Percentiles rank a stretch among this genome's conserved stretches.
Evolutionary conservation across 2,888 invertebrate genomes (phyloP).

Genomic region (Antheraea yamamai): DNA sequence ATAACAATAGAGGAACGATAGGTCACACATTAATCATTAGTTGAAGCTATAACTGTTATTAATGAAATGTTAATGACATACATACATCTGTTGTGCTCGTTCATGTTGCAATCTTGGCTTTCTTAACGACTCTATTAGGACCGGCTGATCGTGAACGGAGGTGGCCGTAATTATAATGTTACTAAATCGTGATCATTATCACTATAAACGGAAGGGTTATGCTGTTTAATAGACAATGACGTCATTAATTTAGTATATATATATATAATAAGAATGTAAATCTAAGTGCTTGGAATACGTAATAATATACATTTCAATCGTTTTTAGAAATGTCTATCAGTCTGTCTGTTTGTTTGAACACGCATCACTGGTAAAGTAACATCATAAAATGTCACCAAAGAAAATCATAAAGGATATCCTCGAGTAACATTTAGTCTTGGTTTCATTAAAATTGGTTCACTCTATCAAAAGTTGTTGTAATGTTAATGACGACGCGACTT

Average conservation of each 20-base stretch:
- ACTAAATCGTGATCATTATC: conserved; percentile 21
- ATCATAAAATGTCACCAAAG: too few relatives aligned
- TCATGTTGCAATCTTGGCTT: conserved; percentile 33
- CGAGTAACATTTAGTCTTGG: too few relatives aligned
- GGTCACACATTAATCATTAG: conserved; percentile 22
- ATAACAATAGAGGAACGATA: conserved; percentile 18
- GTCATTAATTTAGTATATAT: background rate
- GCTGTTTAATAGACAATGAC: background rate
- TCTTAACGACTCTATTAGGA: conserved; percentile 46
- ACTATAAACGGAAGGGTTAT: background rate
- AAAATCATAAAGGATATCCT: too few relatives aligned
- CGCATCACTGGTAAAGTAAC: too few relatives aligned
- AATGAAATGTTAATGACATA: conserved; percentile 31
- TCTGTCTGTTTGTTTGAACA: too few relatives aligned
- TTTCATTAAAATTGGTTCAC: too few relatives aligned
- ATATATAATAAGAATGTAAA: background rate
- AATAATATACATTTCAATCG: too few relatives aligned
- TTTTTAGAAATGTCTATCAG: too few relatives aligned
- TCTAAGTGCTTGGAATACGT: too few relatives aligned
- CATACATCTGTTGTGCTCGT: conserved; percentile 31
- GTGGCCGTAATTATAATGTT: conserved; percentile 15
- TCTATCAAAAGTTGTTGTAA: too few relatives aligned
- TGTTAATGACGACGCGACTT: too few relatives aligned
- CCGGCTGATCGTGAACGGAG: conserved; percentile 28
- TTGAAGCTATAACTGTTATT: conserved; percentile 18